phyloP scores from a whole-genome alignment of 2,888 invertebrate species.

The Drosophila borealis region DNA sequence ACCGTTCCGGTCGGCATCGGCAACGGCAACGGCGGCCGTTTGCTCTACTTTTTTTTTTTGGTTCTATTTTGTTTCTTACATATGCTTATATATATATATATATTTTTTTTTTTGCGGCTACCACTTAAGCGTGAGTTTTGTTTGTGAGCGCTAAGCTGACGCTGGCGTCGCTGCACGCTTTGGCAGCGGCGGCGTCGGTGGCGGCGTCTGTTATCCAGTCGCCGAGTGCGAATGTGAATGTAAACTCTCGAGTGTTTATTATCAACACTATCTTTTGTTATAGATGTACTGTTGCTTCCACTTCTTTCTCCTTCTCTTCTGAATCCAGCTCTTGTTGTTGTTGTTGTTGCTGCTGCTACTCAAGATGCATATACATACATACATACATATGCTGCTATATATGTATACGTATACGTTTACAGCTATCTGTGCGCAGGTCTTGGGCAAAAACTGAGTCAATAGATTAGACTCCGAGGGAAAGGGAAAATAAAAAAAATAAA shows the following conservation, averaged over 20 bases:
- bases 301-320: slow-evolving; percentile 6
- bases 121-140: slow-evolving; percentile 63
- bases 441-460: slow-evolving; percentile 21
- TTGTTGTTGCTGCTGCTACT: slow-evolving; percentile 4
- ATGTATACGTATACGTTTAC: neutral
- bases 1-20: slow-evolving; percentile 23
- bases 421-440: slow-evolving; percentile 15
- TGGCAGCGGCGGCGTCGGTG: slow-evolving; percentile 7
- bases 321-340: neutral
- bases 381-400: neutral
- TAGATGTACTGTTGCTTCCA: slow-evolving; percentile 13
- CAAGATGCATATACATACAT: slow-evolving; percentile 20
- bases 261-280: slow-evolving; percentile 51
- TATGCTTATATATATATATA: neutral
- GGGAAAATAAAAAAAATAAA: slow-evolving; percentile 34
- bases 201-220: slow-evolving; percentile 41
- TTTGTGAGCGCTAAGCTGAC: slow-evolving; percentile 48
- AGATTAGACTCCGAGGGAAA: slow-evolving; percentile 31
- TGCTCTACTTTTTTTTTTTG: slow-evolving; percentile 45
- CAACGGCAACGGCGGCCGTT: slow-evolving; percentile 21
- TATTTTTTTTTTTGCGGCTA: slow-evolving; percentile 20
- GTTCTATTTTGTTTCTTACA: slow-evolving; percentile 6
- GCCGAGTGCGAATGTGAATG: slow-evolving; percentile 32
- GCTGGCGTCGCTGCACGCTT: slow-evolving; percentile 33
- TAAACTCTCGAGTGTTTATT: slow-evolving; percentile 49